Percentiles rank a stretch among this genome's conserved stretches.
Conservation (phyloP, 1,140 invertebrate species). For the Lucilia sericata region DNA sequence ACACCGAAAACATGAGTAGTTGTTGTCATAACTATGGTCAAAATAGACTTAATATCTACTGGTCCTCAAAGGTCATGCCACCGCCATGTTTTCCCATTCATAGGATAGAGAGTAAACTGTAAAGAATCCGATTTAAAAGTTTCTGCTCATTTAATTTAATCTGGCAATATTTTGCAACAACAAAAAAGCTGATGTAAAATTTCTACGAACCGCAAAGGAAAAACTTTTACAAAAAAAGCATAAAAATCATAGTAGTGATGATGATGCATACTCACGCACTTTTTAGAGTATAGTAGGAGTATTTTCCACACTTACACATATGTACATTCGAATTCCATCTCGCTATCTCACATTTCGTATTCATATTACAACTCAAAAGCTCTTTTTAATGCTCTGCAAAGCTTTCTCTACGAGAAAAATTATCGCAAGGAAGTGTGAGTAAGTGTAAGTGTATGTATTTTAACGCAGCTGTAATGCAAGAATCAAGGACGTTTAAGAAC, state of each 20-base stretch:
- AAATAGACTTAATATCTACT: too few relatives aligned
- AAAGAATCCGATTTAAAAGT: too few relatives aligned
- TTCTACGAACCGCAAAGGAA: not conserved
- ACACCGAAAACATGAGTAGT: too few relatives aligned
- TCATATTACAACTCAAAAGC: not conserved
- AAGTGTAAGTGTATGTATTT: not conserved
- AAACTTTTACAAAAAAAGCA: not conserved
- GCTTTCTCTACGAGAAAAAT: not conserved
- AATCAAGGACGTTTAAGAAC: conserved; percentile 42
- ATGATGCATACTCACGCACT: conserved; percentile 30
- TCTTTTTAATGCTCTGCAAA: not conserved
- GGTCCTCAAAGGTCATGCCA: too few relatives aligned
- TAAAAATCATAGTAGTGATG: not conserved
- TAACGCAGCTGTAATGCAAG: conserved; percentile 39
- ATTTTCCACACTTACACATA: not conserved
- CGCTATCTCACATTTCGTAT: not conserved
- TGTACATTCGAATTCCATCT: not conserved
- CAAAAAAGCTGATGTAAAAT: too few relatives aligned
- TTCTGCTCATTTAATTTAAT: too few relatives aligned
- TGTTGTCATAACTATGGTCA: too few relatives aligned
- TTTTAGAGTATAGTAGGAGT: not conserved
- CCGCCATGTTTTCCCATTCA: too few relatives aligned
- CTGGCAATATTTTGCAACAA: too few relatives aligned
- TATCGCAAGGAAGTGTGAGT: not conserved
- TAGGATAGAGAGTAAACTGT: too few relatives aligned